These are phyloP conservation scores for Papilio protenor DNA, from an alignment of 2,888 invertebrate species.

Conservation along the genomic window DNA sequence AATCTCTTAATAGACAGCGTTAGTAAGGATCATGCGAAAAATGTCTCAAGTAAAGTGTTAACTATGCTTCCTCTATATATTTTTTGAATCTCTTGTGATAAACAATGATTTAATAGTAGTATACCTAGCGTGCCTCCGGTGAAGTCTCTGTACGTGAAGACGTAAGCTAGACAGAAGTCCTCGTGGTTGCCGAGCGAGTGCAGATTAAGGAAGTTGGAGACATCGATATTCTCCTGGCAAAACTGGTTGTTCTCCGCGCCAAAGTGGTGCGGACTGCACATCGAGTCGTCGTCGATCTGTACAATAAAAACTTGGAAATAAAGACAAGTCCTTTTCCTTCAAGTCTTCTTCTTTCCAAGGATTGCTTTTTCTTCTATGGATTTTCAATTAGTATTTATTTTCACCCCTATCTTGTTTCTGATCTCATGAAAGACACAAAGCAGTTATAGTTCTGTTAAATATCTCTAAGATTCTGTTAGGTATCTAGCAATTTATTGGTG, in stretches of 20 bases:
- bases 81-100: no score
- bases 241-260: conserved; percentile 91
- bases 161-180: conserved; percentile 99
- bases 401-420: no score
- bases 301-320: neutral
- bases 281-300: conserved; percentile 96
- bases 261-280: conserved; percentile 83
- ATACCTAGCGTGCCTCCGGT: conserved; percentile 95
- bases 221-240: conserved; percentile 98
- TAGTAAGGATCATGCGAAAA: no score
- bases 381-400: no score
- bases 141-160: conserved; percentile 99
- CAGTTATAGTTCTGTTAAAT: neutral
- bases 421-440: neutral
- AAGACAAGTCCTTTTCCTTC: neutral
- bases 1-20: no score
- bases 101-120: no score
- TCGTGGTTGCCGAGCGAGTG: conserved; percentile 99
- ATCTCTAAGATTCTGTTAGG: neutral
- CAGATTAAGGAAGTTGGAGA: conserved; percentile 98
- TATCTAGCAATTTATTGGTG: neutral
- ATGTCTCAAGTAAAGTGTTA: no score
- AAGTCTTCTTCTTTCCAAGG: neutral
- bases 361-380: no score
- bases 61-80: no score